Conservation (phyloP, 2,888 invertebrate genomes). For the Epinotia demarniana region DNA sequence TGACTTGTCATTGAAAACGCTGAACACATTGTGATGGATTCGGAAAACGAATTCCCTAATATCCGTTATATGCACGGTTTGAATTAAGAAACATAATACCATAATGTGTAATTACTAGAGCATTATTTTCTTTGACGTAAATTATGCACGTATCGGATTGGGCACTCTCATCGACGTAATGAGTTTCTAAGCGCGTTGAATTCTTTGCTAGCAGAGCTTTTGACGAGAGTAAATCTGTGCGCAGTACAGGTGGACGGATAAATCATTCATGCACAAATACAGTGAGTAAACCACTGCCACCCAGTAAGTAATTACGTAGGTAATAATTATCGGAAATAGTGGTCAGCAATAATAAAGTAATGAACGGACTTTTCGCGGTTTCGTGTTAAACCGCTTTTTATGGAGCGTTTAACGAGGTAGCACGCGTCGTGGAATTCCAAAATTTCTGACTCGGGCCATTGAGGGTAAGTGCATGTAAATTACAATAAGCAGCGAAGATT, state of each 20-base stretch:
- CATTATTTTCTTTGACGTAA: too few species aligned
- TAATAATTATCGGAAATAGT: slow-evolving; percentile 26
- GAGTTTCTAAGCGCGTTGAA: slow-evolving; percentile 30
- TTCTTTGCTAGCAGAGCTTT: slow-evolving; percentile 24
- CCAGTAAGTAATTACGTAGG: slow-evolving; percentile 23
- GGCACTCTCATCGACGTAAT: too few species aligned
- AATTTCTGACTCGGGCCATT: not conserved
- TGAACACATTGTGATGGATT: not conserved
- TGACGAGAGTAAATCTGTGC: not conserved
- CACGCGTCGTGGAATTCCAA: slow-evolving; percentile 12
- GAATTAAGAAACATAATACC: too few species aligned
- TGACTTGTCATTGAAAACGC: too few species aligned
- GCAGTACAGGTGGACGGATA: not conserved
- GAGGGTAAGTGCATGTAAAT: slow-evolving; percentile 1
- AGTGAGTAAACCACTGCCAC: slow-evolving; percentile 21
- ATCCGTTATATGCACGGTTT: too few species aligned
- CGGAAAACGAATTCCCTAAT: not conserved
- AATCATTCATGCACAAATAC: slow-evolving; percentile 2
- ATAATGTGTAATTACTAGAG: too few species aligned
- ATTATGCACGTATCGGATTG: too few species aligned
- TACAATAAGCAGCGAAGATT: slow-evolving; percentile 25
- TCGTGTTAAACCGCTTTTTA: slow-evolving; percentile 21
- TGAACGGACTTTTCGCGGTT: slow-evolving; percentile 12
- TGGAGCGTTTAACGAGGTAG: slow-evolving; percentile 33
- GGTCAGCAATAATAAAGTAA: slow-evolving; percentile 34